Conservation (phyloP, 2,113 vertebrate species). For the Lepisosteus oculatus region DNA sequence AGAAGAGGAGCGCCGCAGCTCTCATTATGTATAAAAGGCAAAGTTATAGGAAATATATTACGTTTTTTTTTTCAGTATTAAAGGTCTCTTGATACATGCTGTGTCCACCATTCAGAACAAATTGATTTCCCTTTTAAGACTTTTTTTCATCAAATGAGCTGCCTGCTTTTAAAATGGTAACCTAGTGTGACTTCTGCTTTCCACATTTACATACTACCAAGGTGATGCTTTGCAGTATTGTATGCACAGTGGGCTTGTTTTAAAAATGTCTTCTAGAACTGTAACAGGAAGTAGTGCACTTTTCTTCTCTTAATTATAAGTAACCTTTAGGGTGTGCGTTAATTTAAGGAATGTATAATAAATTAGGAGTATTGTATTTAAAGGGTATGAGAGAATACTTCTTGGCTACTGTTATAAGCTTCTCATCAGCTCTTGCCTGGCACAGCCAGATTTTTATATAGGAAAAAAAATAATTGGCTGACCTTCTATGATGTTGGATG, state of each 20-base stretch:
- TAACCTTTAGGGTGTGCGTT: conserved; percentile 46
- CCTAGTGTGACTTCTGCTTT: conserved; percentile 38
- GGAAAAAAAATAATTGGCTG: conserved; percentile 38
- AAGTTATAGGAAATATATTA: too few relatives aligned
- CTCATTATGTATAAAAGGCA: too few relatives aligned
- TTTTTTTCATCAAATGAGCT: background rate
- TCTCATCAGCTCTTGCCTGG: conserved; percentile 54
- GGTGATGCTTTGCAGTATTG: conserved; percentile 41
- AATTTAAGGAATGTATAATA: conserved; percentile 47
- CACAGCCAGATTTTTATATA: conserved; percentile 35
- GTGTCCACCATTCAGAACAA: background rate
- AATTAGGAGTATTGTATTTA: conserved; percentile 55
- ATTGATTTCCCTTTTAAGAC: background rate
- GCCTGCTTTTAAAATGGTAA: conserved; percentile 35
- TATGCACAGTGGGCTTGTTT: conserved; percentile 35
- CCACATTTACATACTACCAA: conserved; percentile 25
- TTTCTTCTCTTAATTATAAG: conserved; percentile 47
- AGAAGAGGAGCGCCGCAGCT: too few relatives aligned
- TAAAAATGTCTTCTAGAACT: conserved; percentile 32
- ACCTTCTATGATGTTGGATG: conserved; percentile 46
- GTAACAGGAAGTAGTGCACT: conserved; percentile 46
- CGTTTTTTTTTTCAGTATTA: too few relatives aligned
- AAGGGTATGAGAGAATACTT: conserved; percentile 43
- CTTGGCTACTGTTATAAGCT: conserved; percentile 25
- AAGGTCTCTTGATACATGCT: too few relatives aligned